Conservation (phyloP, 2,797 vertebrate species). For the Capromys pilorides region DNA sequence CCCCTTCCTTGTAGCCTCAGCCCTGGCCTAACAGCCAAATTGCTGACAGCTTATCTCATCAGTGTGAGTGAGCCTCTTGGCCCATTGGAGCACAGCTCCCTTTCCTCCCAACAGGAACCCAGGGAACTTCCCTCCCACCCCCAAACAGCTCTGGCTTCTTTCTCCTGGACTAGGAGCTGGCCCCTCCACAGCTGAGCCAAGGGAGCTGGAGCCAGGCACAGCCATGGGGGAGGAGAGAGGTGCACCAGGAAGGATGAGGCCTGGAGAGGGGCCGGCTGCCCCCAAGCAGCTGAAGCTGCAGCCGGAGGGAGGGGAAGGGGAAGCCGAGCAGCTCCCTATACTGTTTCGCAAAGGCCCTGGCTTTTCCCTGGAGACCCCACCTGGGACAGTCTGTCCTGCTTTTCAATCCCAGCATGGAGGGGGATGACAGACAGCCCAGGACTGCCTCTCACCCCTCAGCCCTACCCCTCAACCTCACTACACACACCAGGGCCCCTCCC, state of each 20-base stretch:
- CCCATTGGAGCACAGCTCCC: conserved; percentile 46
- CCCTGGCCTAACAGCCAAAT: conserved; percentile 34
- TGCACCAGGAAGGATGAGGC: conserved; percentile 73
- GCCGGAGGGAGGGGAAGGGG: neutral
- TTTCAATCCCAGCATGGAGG: neutral
- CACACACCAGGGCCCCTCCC: conserved; percentile 58
- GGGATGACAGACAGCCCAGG: neutral
- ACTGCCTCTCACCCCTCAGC: neutral
- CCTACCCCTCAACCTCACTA: conserved; percentile 27
- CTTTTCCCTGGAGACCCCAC: conserved; percentile 58
- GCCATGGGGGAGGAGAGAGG: conserved; percentile 71
- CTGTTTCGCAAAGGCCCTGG: neutral
- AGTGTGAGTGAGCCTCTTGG: conserved; percentile 47
- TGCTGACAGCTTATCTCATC: conserved; percentile 80
- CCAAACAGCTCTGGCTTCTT: conserved; percentile 16
- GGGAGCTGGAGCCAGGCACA: conserved; percentile 56
- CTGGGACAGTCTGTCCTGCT: conserved; percentile 38
- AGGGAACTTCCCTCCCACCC: conserved; percentile 52
- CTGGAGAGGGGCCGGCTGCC: conserved; percentile 52
- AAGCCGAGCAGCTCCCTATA: conserved; percentile 12
- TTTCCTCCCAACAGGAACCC: conserved; percentile 59
- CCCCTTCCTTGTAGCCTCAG: conserved; percentile 35
- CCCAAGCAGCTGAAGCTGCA: neutral
- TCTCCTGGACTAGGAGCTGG: conserved; percentile 47
- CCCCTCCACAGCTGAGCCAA: conserved; percentile 61